These are phyloP conservation scores for Palythoa caribaeorum DNA, from an alignment of 92 coral and sea anemone species.

Conservation along the genomic window DNA sequence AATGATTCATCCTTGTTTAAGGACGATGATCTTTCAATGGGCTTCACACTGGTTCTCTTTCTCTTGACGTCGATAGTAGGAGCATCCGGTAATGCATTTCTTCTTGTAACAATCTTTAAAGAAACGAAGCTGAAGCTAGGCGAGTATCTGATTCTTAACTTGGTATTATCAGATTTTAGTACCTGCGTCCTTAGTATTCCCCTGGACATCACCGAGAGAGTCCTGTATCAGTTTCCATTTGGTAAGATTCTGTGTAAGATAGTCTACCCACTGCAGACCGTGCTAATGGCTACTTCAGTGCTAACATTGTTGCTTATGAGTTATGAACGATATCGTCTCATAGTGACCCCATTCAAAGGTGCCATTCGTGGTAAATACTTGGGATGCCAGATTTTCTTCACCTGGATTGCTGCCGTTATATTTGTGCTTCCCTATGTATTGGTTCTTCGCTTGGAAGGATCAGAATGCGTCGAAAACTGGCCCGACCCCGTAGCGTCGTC, in stretches of 20 bases:
- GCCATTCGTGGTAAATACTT: slow-evolving; percentile 53
- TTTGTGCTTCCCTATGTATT: slow-evolving; percentile 66
- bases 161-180: slow-evolving; percentile 49
- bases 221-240: slow-evolving; percentile 65
- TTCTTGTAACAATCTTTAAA: slow-evolving; percentile 14
- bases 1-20: not conserved
- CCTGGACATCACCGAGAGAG: slow-evolving; percentile 70
- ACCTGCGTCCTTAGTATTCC: slow-evolving; percentile 67
- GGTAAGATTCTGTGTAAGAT: slow-evolving; percentile 71
- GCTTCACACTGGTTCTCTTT: slow-evolving; percentile 5
- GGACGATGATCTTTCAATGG: slow-evolving; percentile 1
- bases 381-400: slow-evolving; percentile 45
- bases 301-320: slow-evolving; percentile 78
- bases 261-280: slow-evolving; percentile 80
- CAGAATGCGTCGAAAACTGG: slow-evolving; percentile 69
- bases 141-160: slow-evolving; percentile 50
- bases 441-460: slow-evolving; percentile 45
- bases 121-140: slow-evolving; percentile 8
- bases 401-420: slow-evolving; percentile 66
- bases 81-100: slow-evolving; percentile 15
- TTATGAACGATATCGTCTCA: slow-evolving; percentile 73
- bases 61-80: slow-evolving; percentile 17
- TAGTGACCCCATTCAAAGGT: slow-evolving; percentile 75
- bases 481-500: slow-evolving; percentile 45
- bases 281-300: slow-evolving; percentile 68